Evolutionary conservation across 1,140 invertebrate genomes (phyloP).

Genomic region (Formica selysi): DNA sequence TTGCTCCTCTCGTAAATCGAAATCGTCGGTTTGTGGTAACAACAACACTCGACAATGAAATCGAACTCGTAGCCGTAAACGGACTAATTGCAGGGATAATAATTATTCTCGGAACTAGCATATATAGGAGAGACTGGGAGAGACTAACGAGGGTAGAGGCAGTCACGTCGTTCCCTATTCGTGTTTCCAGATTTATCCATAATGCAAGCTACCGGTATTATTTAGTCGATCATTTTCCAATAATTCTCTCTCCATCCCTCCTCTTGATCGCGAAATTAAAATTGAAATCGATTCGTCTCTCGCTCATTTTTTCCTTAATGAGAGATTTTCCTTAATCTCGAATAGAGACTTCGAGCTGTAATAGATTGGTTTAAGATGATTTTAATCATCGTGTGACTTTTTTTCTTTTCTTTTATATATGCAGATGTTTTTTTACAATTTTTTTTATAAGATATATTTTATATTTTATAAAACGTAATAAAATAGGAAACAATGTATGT

Average conservation of each 20-base stretch:
- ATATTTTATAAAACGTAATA: conserved; percentile 1
- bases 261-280: conserved; percentile 1
- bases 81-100: conserved; percentile 51
- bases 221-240: conserved; percentile 38
- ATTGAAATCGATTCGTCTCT: not conserved
- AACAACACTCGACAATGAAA: conserved; percentile 48
- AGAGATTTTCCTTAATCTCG: not conserved
- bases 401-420: not conserved
- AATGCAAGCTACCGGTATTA: conserved; percentile 16
- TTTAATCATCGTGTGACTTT: not conserved
- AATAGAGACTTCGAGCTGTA: not conserved
- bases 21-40: conserved; percentile 47
- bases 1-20: conserved; percentile 21
- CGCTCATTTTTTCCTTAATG: not conserved
- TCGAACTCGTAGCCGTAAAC: conserved; percentile 42
- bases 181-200: conserved; percentile 18
- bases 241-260: not conserved
- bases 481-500: not conserved
- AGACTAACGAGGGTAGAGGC: too few species aligned
- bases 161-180: not conserved
- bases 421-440: not conserved
- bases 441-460: not conserved
- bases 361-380: not conserved
- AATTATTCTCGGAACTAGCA: conserved; percentile 39
- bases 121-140: not conserved